A percentile compares a stretch with the other conserved stretches of the same genome.
phyloP scores from a whole-genome alignment of 2,888 invertebrate species.

The Phorcus lineatus region DNA sequence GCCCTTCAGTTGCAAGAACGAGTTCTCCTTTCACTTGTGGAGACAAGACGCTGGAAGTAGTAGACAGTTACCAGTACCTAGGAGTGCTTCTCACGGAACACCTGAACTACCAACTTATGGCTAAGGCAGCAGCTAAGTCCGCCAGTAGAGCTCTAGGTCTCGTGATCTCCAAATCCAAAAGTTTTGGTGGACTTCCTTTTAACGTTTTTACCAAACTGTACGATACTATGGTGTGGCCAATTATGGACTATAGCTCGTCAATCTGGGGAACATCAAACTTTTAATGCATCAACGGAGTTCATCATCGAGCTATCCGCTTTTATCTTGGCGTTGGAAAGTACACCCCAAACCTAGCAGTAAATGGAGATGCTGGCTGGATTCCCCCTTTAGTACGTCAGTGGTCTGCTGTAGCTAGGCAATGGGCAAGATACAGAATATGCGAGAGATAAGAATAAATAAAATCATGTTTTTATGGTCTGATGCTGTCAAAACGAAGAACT shows the following conservation, averaged over 20 bases:
- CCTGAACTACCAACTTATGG: conserved; percentile 16
- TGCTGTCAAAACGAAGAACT: too few species aligned
- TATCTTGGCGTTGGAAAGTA: not conserved
- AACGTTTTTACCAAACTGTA: conserved; percentile 23
- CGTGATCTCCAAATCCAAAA: conserved; percentile 21
- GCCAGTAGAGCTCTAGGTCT: conserved; percentile 24
- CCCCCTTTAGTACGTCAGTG: not conserved
- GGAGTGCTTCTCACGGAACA: conserved; percentile 21
- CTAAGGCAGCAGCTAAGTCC: conserved; percentile 8
- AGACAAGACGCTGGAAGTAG: not conserved
- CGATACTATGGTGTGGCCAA: conserved; percentile 4
- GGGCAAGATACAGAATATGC: too few species aligned
- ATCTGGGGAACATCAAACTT: conserved; percentile 21
- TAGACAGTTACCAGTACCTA: not conserved
- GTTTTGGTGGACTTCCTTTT: conserved; percentile 1
- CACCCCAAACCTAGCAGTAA: conserved; percentile 3
- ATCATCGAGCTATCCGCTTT: conserved; percentile 16
- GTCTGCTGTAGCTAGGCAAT: too few species aligned
- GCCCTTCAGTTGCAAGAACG: not conserved
- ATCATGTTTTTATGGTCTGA: too few species aligned
- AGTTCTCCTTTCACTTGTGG: not conserved
- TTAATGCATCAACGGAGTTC: conserved; percentile 21
- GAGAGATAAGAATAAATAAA: too few species aligned
- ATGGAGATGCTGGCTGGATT: conserved; percentile 19
- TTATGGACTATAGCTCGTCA: conserved; percentile 22